phyloP scores from a whole-genome alignment of 2,113 vertebrate genomes.

The Hiodon alosoides region DNA sequence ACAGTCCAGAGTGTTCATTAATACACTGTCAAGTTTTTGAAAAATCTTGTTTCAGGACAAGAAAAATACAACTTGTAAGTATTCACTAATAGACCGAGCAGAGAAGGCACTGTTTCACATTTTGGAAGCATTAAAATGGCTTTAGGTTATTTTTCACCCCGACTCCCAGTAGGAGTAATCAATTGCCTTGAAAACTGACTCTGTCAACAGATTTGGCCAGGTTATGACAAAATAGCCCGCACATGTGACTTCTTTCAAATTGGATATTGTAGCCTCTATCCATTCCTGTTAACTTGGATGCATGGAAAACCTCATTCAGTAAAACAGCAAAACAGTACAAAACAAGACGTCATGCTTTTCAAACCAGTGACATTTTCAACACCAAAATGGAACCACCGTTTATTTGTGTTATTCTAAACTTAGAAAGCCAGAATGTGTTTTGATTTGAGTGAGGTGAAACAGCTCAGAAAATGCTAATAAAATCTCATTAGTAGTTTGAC shows the following conservation, averaged over 20 bases:
- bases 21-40: too few relatives aligned
- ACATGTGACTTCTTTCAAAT: conserved; percentile 10
- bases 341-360: neutral
- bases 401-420: neutral
- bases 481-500: conserved; percentile 28
- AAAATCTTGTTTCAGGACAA: too few relatives aligned
- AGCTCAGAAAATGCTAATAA: conserved; percentile 28
- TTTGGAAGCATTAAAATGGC: conserved; percentile 60
- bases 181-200: conserved; percentile 35
- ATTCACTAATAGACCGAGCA: conserved; percentile 45
- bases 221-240: conserved; percentile 28
- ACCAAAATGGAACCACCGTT: neutral
- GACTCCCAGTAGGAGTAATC: conserved; percentile 46
- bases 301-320: neutral
- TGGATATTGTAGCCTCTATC: neutral
- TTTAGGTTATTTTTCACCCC: conserved; percentile 59
- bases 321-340: neutral
- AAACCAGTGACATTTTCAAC: neutral
- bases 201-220: conserved; percentile 22
- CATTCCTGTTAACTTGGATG: neutral
- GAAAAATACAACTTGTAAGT: neutral
- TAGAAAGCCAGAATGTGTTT: neutral
- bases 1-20: too few relatives aligned
- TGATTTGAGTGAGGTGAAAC: conserved; percentile 6
- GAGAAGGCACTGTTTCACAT: conserved; percentile 33